phyloP scores from a whole-genome alignment of 2,888 invertebrate species.

The Drosophila austrosaltans region DNA sequence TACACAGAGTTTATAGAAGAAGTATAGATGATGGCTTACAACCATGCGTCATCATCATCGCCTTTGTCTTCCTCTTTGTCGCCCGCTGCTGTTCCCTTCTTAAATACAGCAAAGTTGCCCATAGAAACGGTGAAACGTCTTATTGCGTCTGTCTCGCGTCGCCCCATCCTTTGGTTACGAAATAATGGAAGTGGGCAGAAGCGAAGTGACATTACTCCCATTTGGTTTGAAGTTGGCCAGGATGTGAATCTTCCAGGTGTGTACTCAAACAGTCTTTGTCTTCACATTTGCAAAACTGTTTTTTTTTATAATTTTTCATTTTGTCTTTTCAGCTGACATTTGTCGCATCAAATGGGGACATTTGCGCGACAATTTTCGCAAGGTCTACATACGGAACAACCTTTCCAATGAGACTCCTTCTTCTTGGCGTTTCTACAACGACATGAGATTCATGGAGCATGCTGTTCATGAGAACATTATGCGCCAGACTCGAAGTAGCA shows the following conservation, averaged over 20 bases:
- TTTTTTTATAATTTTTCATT: background rate
- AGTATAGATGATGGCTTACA: slow-evolving; percentile 54
- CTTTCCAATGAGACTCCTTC: slow-evolving; percentile 77
- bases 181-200: slow-evolving; percentile 71
- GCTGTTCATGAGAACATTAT: slow-evolving; percentile 77
- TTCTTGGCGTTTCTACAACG: slow-evolving; percentile 78
- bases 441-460: slow-evolving; percentile 78
- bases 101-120: slow-evolving; percentile 76
- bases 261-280: slow-evolving; percentile 11
- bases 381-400: slow-evolving; percentile 78
- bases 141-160: slow-evolving; percentile 75
- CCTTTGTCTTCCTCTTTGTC: slow-evolving; percentile 42
- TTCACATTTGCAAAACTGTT: background rate
- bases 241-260: slow-evolving; percentile 77
- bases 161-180: slow-evolving; percentile 76
- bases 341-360: slow-evolving; percentile 80
- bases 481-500: slow-evolving; percentile 63
- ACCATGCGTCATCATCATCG: slow-evolving; percentile 69
- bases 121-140: slow-evolving; percentile 75
- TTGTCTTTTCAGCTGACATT: slow-evolving; percentile 63
- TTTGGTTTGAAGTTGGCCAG: slow-evolving; percentile 77
- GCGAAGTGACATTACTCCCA: slow-evolving; percentile 73
- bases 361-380: slow-evolving; percentile 78
- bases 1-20: slow-evolving; percentile 44
- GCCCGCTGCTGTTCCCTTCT: slow-evolving; percentile 47